Evolutionary conservation across 2,113 vertebrate species (phyloP).

Genomic region (Alectura lathami): DNA sequence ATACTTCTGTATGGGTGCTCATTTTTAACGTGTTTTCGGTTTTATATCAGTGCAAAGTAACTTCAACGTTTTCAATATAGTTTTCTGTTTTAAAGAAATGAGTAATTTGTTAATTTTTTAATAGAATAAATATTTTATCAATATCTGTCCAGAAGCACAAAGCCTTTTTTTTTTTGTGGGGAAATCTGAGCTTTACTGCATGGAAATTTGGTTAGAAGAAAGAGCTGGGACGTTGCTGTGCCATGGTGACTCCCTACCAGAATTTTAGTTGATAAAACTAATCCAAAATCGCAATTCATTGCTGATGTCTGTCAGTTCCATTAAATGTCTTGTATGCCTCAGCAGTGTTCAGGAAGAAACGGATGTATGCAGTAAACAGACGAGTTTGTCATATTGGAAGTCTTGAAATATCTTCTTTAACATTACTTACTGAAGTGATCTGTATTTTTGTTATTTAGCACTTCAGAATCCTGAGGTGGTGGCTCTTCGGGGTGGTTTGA

Average conservation of each 20-base stretch:
- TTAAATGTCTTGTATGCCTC: background rate
- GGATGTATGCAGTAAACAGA: background rate
- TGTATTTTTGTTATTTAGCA: conserved; percentile 76
- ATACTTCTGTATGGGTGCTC: background rate
- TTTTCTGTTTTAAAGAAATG: background rate
- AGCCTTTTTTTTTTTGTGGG: background rate
- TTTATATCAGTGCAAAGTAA: background rate
- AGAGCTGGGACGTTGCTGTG: background rate
- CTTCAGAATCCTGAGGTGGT: conserved; percentile 98
- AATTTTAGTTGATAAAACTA: background rate
- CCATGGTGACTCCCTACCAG: background rate
- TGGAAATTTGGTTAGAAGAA: background rate
- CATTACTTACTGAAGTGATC: background rate
- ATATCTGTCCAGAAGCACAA: background rate
- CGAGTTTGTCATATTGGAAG: background rate
- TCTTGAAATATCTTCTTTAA: background rate
- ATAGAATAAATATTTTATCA: background rate
- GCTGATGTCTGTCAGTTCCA: background rate
- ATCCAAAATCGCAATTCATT: background rate
- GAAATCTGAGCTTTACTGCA: background rate
- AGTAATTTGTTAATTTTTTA: background rate
- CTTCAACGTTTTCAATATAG: background rate
- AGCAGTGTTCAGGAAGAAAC: background rate
- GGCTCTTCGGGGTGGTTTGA: conserved; percentile 92
- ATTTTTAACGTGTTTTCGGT: background rate